Evolutionary conservation across 2,113 vertebrate genomes (phyloP).

Genomic region (Trinectes maculatus): DNA sequence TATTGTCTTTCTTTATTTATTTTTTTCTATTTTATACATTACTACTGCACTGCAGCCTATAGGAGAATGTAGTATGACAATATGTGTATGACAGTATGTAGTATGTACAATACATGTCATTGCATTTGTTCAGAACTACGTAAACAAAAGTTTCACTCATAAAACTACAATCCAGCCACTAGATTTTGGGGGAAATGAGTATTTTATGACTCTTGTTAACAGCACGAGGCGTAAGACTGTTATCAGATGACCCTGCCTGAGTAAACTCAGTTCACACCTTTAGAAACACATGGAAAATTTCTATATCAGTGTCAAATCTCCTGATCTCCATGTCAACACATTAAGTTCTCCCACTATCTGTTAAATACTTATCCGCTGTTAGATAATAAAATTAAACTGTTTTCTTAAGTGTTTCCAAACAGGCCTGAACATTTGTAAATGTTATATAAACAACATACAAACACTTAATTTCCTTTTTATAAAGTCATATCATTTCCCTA

Average conservation of each 20-base stretch:
- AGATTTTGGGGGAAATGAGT: background rate
- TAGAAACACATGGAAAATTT: conserved; percentile 21
- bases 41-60: no score
- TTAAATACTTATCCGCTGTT: background rate
- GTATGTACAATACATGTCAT: no score
- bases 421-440: background rate
- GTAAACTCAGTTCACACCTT: background rate
- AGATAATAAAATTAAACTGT: background rate
- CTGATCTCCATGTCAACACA: conserved; percentile 18
- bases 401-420: background rate
- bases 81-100: no score
- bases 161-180: background rate
- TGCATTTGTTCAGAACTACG: no score
- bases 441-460: background rate
- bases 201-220: background rate
- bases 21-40: no score
- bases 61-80: no score
- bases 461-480: background rate
- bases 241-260: conserved; percentile 26
- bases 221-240: background rate
- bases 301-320: conserved; percentile 13
- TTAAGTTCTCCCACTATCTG: background rate
- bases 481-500: background rate
- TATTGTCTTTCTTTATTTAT: no score
- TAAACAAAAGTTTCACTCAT: background rate